Evolutionary conservation across 1,140 invertebrate species (phyloP), one percentile per base, ranked within the genome.

Genomic region (Bombus ignitus): DNA sequence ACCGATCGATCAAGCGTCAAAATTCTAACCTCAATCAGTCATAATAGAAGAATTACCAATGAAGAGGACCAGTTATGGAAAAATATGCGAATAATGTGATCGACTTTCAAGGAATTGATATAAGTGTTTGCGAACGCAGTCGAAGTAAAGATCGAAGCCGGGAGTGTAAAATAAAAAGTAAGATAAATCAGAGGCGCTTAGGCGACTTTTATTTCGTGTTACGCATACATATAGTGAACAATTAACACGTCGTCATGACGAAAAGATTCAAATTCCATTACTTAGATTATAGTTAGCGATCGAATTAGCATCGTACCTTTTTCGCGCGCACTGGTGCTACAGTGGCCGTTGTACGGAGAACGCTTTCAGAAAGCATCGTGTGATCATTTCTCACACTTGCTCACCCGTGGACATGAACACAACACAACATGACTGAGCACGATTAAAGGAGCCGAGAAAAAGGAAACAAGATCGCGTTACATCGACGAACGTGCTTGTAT

Each of bases 191-290:
- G 71, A 82, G 44, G 74, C 79, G 83, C 74, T 73, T 88, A 81
- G 79, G 87, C 74, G 83, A 83, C 79, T 37, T 86, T 89, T 82
- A 83, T 83, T 89, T 88, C 76, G 75, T 59, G 68, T 82, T 70
- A 71, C 57, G 87, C 76, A 18, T 53, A 53, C 47, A 53, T 83
- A 25, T 83, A 89, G 88, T n/a, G 25, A 80, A 79, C 62, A 47
- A 82, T 74, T 73, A 44, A 74, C 65, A 32, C 35, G 47, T 77
- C 76, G 57, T 39, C 59, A 70, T 32, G 72, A 35, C 44, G 42
- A 32, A 44, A 57, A 35, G 18, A 83, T 87, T 53, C 28, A 82
- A 79, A 81, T 87, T 89, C 70, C 88, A 77, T 81, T 89, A 87
- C 47, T 72, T 81, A 75, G 72, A 87, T 28, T 9, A 77, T 72